Conservation (phyloP, 2,888 invertebrate species). For the Polydrusus pterygomalis region DNA sequence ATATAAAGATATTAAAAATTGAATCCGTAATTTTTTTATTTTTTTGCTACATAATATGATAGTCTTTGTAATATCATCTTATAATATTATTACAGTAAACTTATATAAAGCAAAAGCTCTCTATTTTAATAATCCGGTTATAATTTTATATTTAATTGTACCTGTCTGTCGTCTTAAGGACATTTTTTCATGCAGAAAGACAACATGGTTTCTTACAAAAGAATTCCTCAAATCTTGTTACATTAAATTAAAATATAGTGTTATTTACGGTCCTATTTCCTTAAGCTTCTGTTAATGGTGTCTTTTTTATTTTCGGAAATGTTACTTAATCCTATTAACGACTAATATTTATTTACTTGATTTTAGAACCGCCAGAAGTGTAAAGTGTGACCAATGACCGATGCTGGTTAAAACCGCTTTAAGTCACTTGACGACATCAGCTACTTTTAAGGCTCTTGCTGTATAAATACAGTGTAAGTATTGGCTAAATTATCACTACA, state of each 20-base stretch:
- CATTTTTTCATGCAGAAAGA: slow-evolving; percentile 33
- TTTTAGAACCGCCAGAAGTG: not conserved
- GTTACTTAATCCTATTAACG: slow-evolving; percentile 1
- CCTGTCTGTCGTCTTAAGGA: slow-evolving; percentile 17
- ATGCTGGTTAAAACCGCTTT: too few relatives aligned
- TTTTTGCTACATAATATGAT: too few relatives aligned
- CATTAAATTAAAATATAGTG: slow-evolving; percentile 26
- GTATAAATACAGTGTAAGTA: too few relatives aligned
- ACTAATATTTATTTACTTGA: slow-evolving; percentile 15
- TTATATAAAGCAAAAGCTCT: not conserved
- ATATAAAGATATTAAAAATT: too few relatives aligned
- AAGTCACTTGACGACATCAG: too few relatives aligned
- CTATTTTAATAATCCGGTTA: not conserved
- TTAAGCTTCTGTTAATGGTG: slow-evolving; percentile 7
- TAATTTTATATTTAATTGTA: slow-evolving; percentile 22
- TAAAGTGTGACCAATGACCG: not conserved
- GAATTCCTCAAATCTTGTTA: slow-evolving; percentile 32
- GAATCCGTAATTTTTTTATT: too few relatives aligned
- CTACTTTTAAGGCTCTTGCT: too few relatives aligned
- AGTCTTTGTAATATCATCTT: too few relatives aligned
- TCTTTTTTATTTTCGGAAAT: slow-evolving; percentile 3
- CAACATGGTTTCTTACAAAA: slow-evolving; percentile 34
- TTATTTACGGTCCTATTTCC: slow-evolving; percentile 18
- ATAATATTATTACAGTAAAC: too few relatives aligned
- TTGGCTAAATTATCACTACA: too few relatives aligned